Percentiles rank a stretch among this genome's conserved stretches.
Conservation (phyloP, 1,140 invertebrate species). For the Babylonia areolata region DNA sequence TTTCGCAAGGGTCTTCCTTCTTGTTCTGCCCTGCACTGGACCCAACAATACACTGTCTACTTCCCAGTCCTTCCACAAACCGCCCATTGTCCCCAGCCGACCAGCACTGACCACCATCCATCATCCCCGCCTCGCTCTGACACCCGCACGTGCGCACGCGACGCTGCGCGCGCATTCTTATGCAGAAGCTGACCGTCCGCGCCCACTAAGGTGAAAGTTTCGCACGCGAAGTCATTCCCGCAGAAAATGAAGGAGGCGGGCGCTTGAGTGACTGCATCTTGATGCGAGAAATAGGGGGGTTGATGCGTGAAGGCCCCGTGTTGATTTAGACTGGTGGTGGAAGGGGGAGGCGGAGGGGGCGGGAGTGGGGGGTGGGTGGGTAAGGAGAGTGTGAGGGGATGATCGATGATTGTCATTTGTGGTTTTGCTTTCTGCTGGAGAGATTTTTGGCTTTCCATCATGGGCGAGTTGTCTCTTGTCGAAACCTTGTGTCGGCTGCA, state of each 20-base stretch:
- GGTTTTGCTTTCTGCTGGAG: background rate
- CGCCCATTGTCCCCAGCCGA: background rate
- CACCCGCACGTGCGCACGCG: conserved; percentile 8
- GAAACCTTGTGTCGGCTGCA: no score
- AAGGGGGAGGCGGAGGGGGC: background rate
- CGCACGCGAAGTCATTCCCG: background rate
- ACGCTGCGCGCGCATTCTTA: background rate
- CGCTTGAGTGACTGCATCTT: background rate
- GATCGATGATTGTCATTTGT: background rate
- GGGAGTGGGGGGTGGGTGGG: no score
- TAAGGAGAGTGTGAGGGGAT: background rate
- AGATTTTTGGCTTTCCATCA: no score
- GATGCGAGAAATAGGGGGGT: background rate
- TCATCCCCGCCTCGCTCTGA: conserved; percentile 5
- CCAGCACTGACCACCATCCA: background rate
- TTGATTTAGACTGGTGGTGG: no score
- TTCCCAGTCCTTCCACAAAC: background rate
- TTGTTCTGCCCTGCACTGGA: background rate
- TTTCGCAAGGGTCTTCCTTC: background rate
- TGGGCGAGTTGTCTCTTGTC: no score
- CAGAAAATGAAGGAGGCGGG: background rate
- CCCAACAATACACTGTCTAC: background rate
- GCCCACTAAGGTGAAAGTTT: background rate
- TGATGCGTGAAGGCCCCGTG: background rate
- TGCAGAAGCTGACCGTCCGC: background rate